A percentile compares a stretch with the other conserved stretches of the same genome.
phyloP scores from a whole-genome alignment of 2,888 invertebrate genomes.

The Polyommatus icarus region DNA sequence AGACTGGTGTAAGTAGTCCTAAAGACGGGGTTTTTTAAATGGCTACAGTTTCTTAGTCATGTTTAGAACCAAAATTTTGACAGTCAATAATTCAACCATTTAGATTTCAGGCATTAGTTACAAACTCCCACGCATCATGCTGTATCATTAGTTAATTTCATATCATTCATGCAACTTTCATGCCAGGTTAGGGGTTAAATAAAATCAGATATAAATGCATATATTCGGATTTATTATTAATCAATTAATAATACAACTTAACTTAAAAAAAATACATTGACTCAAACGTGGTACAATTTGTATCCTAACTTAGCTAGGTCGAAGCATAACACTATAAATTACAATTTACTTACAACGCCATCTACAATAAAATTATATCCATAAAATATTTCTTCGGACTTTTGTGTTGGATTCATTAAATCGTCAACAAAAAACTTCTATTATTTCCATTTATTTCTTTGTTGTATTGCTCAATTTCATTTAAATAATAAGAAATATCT shows the following conservation, averaged over 20 bases:
- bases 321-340: slow-evolving; percentile 77
- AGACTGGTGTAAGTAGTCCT: too few relatives aligned
- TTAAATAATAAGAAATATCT: neutral
- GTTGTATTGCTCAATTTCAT: neutral
- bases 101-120: too few relatives aligned
- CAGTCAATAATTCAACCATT: too few relatives aligned
- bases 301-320: slow-evolving; percentile 70
- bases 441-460: neutral
- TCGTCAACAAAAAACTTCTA: neutral
- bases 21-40: too few relatives aligned
- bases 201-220: slow-evolving; percentile 68
- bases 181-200: slow-evolving; percentile 2
- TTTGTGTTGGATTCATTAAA: neutral
- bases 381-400: slow-evolving; percentile 10
- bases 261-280: slow-evolving; percentile 76
- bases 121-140: too few relatives aligned
- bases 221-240: slow-evolving; percentile 79
- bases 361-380: slow-evolving; percentile 47
- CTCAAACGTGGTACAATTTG: slow-evolving; percentile 60
- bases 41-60: too few relatives aligned
- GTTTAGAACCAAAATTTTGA: too few relatives aligned
- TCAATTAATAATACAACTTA: slow-evolving; percentile 73
- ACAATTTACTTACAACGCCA: slow-evolving; percentile 70
- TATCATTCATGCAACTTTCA: too few relatives aligned
- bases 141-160: too few relatives aligned